Percentiles rank a stretch among this genome's conserved stretches.
Evolutionary conservation across 64 coral and sea anemone species (phyloP).

Genomic region (Stylophora pistillata): DNA sequence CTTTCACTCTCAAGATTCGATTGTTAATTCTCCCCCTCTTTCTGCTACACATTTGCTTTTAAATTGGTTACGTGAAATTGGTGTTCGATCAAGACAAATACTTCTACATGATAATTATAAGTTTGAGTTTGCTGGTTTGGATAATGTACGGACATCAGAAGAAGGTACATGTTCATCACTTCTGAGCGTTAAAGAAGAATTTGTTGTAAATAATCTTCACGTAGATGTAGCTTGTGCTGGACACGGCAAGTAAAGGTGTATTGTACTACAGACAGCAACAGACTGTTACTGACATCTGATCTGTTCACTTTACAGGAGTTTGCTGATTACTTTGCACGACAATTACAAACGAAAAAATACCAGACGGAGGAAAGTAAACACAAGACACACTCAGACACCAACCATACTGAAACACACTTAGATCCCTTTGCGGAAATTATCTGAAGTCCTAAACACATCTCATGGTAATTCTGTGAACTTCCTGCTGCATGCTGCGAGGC

Average conservation of each 20-base stretch:
- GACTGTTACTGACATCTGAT: not conserved
- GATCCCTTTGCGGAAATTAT: slow-evolving; percentile 40
- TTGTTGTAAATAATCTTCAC: too few relatives aligned
- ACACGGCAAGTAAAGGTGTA: not conserved
- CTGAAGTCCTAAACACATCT: not conserved
- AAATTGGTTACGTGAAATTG: too few relatives aligned
- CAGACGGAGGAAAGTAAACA: not conserved
- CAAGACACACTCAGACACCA: not conserved
- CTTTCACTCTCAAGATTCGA: too few relatives aligned
- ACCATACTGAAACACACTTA: not conserved
- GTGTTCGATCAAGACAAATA: too few relatives aligned
- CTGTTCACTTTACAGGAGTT: slow-evolving; percentile 61
- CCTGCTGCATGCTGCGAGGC: not conserved
- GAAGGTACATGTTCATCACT: too few relatives aligned
- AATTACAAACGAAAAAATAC: slow-evolving; percentile 19
- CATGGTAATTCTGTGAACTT: not conserved
- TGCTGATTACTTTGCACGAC: slow-evolving; percentile 65
- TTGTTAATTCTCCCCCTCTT: too few relatives aligned
- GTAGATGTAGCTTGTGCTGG: too few relatives aligned
- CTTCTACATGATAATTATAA: too few relatives aligned
- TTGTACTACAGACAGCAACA: not conserved
- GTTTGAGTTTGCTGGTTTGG: too few relatives aligned
- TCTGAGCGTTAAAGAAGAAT: too few relatives aligned
- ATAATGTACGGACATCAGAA: too few relatives aligned
- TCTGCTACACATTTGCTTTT: too few relatives aligned